These are phyloP conservation scores for Sycon ciliatum DNA, from an alignment of 37 sponge, comb jelly and placozoan species.

Conservation along the genomic window DNA sequence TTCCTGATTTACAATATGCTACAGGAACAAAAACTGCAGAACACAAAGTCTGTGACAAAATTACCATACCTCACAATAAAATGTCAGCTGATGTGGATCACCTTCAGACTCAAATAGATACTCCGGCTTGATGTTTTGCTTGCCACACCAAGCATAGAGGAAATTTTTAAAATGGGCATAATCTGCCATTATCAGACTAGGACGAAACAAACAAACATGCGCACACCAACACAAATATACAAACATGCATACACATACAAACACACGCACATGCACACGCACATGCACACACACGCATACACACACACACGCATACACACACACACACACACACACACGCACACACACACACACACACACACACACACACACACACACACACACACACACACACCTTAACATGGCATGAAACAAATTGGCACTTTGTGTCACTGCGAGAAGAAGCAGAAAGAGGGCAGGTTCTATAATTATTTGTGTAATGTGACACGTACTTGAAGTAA, in stretches of 20 bases:
- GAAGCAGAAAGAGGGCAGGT: too few relatives aligned
- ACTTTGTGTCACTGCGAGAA: too few relatives aligned
- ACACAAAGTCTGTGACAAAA: too few relatives aligned
- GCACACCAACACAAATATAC: too few relatives aligned
- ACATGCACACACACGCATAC: not conserved
- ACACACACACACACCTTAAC: too few relatives aligned
- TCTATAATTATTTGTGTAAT: too few relatives aligned
- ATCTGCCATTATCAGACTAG: not conserved
- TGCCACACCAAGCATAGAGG: slow-evolving; percentile 42
- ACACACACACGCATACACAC: slow-evolving; percentile 1
- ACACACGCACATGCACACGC: slow-evolving; percentile 17
- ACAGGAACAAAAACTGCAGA: too few relatives aligned
- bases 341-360: not conserved
- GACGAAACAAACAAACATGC: not conserved
- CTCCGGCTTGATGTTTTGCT: slow-evolving; percentile 36
- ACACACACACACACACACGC: slow-evolving; percentile 24
- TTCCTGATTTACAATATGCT: too few relatives aligned
- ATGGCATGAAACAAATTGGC: too few relatives aligned
- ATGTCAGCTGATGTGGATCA: too few relatives aligned
- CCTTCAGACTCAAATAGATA: slow-evolving; percentile 35
- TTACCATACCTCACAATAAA: slow-evolving; percentile 44
- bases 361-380: too few relatives aligned
- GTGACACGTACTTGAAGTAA: too few relatives aligned
- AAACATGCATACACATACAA: not conserved
- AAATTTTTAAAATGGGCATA: slow-evolving; percentile 24